phyloP scores from a whole-genome alignment of 2,888 invertebrate species.

The Pristionchus arcanus region DNA sequence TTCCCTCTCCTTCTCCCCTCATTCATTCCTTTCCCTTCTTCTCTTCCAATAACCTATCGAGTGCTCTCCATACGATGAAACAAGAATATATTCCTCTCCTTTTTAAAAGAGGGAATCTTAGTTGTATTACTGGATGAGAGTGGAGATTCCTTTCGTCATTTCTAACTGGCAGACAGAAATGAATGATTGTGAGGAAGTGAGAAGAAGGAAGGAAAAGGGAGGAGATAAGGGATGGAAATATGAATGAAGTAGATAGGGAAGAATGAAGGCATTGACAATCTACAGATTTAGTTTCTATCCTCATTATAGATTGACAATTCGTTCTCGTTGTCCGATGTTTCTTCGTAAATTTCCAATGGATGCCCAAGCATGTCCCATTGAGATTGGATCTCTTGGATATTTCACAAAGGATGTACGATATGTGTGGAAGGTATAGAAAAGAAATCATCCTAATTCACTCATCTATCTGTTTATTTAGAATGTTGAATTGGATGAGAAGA shows the following conservation, averaged over 20 bases:
- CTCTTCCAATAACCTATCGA: background rate
- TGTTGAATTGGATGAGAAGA: constrained; percentile 88
- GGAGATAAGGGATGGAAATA: background rate
- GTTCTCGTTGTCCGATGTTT: constrained; percentile 90
- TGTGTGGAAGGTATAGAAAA: constrained; percentile 84
- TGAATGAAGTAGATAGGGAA: background rate
- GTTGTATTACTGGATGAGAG: background rate
- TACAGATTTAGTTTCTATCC: no score
- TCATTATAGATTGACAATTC: constrained; percentile 87
- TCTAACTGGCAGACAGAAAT: background rate
- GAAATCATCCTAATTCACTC: background rate
- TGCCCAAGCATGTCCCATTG: constrained; percentile 80
- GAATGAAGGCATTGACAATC: background rate
- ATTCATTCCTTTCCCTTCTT: no score
- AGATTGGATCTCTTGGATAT: constrained; percentile 84
- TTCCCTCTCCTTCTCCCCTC: background rate
- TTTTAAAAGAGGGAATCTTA: background rate
- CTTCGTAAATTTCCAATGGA: constrained; percentile 91
- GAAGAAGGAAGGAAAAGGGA: constrained; percentile 4
- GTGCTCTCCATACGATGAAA: constrained; percentile 9
- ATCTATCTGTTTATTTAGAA: constrained; percentile 56
- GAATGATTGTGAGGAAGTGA: background rate
- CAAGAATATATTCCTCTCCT: background rate
- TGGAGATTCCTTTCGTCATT: background rate
- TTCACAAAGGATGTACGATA: constrained; percentile 88